A percentile compares a stretch with the other conserved stretches of the same genome.
phyloP scores from a whole-genome alignment of 2,113 vertebrate species.

The Syrrhaptes paradoxus region DNA sequence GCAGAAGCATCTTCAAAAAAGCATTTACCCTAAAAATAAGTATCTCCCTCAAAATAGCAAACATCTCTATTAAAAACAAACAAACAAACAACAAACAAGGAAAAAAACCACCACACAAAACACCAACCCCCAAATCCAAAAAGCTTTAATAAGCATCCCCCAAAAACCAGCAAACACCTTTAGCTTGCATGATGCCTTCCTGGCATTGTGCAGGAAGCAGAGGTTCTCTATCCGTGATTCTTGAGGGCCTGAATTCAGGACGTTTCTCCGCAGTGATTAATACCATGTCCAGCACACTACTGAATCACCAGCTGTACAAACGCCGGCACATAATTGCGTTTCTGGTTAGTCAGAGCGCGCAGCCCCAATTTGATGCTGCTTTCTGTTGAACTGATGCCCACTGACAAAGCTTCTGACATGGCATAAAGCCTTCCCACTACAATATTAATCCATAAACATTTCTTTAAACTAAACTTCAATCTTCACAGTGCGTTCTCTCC shows the following conservation, averaged over 20 bases:
- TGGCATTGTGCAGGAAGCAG: not conserved
- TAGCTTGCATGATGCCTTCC: fast-evolving
- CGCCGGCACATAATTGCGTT: not conserved
- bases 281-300: fast-evolving
- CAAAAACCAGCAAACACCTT: not conserved
- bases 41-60: fast-evolving
- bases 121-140: not conserved
- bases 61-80: not conserved
- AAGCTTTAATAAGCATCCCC: not conserved
- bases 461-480: not conserved
- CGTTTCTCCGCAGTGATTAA: not conserved
- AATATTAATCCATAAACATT: not conserved
- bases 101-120: too few species aligned
- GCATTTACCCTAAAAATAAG: not conserved
- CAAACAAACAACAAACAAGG: too few species aligned
- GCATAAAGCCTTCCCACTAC: not conserved
- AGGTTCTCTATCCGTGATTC: not conserved
- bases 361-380: not conserved
- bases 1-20: not conserved
- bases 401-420: not conserved
- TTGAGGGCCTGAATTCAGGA: not conserved
- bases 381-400: not conserved
- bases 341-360: not conserved
- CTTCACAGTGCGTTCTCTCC: not conserved
- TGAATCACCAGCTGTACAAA: not conserved